A percentile compares a stretch with the other conserved stretches of the same genome.
Evolutionary conservation across 2,113 vertebrate species (phyloP).

Genomic region (Hylia prasina): DNA sequence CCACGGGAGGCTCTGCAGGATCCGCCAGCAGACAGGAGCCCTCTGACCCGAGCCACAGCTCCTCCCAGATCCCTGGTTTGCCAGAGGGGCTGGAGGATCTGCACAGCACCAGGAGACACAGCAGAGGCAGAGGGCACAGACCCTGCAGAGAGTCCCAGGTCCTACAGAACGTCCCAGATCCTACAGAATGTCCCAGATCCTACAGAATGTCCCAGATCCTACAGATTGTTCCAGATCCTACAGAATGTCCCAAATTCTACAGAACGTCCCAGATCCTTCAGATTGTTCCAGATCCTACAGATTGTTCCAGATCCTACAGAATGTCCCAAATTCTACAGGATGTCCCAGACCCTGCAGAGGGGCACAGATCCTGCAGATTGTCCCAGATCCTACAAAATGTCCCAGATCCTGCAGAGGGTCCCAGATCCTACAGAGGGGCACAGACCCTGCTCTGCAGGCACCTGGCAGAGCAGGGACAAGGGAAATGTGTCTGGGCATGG

Average conservation of each 20-base stretch:
- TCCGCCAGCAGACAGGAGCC: background rate
- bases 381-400: background rate
- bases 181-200: background rate
- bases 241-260: background rate
- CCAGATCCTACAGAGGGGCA: background rate
- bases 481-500: no score
- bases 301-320: rapidly evolving
- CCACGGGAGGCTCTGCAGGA: background rate
- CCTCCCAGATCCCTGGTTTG: background rate
- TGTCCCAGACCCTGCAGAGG: background rate
- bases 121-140: background rate
- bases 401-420: background rate
- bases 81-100: background rate
- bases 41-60: background rate
- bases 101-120: background rate
- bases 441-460: background rate
- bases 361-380: background rate
- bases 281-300: background rate
- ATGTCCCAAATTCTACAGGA: background rate
- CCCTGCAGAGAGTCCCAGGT: background rate
- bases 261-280: background rate
- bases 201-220: background rate
- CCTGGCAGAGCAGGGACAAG: background rate
- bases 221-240: background rate
- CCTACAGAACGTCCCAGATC: background rate